Base-by-base conservation (phyloP, 2,113 vertebrate species). In the Sinocyclocheilus maitianheensis region DNA sequence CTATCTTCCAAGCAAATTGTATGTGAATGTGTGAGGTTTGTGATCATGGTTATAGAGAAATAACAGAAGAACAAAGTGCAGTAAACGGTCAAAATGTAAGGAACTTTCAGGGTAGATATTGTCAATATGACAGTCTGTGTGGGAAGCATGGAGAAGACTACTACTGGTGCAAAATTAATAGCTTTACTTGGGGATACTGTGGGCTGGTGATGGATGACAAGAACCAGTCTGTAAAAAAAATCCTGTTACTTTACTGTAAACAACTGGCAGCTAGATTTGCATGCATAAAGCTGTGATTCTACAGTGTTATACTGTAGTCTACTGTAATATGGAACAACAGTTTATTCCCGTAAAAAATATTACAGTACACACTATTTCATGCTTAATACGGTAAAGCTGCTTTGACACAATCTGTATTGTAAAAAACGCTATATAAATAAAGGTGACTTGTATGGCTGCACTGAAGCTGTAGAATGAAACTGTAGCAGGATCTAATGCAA, bases 151-250 rank as follows among this genome's bases (percentile, higher is more conserved):
- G 34, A 75, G 9, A 75, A 46, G 37, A n/a, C 72, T 75, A 3
- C 72, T 46, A 6, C 72, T 75, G 72, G 72, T 75, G 40, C 22
- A n/a, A n/a, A 46, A n/a, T n/a, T 13, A 46, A 20, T n/a, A 11
- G 10, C 40, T 75, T 75, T 46, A n/a, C 20, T 46, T 75, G 40
- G 40, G 72, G 72, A n/a, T 75, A n/a, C 72, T 75, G 18, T 24
- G 72, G 72, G 40, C 72, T 75, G 40, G 72, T 75, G 72, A 75
- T 22, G 20, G 37, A 75, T 7, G 11, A 75, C 72, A 12, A 75
- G 34, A 72, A 26, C 6, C 16, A 55, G 6, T 7, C 5, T 55
- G 53, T 55, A 20, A 55, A 62, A 62, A n/a, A 62, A 24, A 4
- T 4, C 3, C 22, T 62, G 60, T n/a, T 62, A 4, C n/a, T 10